phyloP scores from a whole-genome alignment of 2,888 invertebrate species.

The Seladonia tumulorum region DNA sequence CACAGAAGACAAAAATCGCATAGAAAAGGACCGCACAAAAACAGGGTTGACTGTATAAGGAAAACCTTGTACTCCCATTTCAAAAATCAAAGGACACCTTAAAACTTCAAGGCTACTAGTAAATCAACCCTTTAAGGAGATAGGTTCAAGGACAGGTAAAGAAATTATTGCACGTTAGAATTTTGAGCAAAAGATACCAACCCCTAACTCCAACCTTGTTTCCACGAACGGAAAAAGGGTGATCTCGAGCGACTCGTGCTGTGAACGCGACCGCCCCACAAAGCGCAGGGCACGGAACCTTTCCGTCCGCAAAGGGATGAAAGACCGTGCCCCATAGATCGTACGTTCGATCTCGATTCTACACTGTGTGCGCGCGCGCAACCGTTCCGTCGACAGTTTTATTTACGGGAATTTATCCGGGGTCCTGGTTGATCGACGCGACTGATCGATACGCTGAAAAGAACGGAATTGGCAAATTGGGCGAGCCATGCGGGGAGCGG shows the following conservation, averaged over 20 bases:
- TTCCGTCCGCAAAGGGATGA: not conserved
- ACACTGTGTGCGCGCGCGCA: not conserved
- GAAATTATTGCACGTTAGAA: not conserved
- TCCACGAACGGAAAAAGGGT: not conserved
- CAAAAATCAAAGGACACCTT: no score
- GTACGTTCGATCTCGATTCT: not conserved
- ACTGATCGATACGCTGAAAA: constrained; percentile 38
- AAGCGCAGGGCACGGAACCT: not conserved
- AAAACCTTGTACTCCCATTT: no score
- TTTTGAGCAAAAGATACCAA: not conserved
- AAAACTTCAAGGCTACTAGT: no score
- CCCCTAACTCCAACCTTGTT: not conserved
- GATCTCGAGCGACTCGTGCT: not conserved
- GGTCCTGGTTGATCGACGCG: not conserved
- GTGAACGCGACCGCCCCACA: not conserved
- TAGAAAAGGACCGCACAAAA: no score
- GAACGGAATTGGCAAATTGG: constrained; percentile 48
- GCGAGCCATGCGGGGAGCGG: not conserved
- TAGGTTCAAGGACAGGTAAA: not conserved
- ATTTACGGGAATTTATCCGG: constrained; percentile 33
- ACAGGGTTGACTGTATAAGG: no score
- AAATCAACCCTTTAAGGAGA: no score
- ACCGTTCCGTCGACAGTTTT: constrained; percentile 29
- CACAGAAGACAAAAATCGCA: no score
- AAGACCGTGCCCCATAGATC: not conserved